Evolutionary conservation across 1,140 invertebrate genomes (phyloP).

Genomic region (Gryllus bimaculatus): DNA sequence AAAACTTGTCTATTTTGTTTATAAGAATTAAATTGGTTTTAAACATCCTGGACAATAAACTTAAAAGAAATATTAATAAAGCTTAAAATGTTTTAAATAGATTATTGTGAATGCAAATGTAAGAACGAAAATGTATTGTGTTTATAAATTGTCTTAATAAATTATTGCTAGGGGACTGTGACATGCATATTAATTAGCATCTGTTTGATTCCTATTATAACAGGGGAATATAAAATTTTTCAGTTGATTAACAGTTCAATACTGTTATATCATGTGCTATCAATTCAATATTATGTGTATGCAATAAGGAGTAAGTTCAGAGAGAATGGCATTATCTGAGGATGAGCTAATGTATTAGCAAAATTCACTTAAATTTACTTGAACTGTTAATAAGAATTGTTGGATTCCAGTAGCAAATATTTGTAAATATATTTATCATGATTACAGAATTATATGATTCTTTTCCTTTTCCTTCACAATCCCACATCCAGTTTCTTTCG

Average conservation of each 20-base stretch:
- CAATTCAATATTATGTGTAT: background rate
- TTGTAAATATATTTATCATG: too few relatives aligned
- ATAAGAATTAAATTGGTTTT: too few relatives aligned
- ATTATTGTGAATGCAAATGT: background rate
- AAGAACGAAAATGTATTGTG: too few relatives aligned
- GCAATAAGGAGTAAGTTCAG: background rate
- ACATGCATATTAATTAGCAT: background rate
- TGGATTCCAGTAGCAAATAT: background rate
- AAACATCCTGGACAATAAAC: too few relatives aligned
- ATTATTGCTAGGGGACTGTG: background rate
- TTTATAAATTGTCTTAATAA: background rate
- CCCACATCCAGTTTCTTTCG: background rate
- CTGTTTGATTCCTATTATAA: background rate
- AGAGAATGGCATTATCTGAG: background rate
- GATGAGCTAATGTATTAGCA: background rate
- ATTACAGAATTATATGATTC: background rate
- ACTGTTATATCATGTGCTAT: background rate
- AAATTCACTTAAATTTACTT: background rate
- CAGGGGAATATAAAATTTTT: background rate
- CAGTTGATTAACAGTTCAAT: background rate
- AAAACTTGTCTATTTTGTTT: too few relatives aligned
- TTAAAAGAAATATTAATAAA: background rate
- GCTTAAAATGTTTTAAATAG: background rate
- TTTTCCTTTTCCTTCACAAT: background rate
- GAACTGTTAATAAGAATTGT: background rate